Percentiles rank a stretch among this genome's conserved stretches.
Evolutionary conservation across 2,888 invertebrate genomes (phyloP).

Genomic region (Ectemnius cavifrons): DNA sequence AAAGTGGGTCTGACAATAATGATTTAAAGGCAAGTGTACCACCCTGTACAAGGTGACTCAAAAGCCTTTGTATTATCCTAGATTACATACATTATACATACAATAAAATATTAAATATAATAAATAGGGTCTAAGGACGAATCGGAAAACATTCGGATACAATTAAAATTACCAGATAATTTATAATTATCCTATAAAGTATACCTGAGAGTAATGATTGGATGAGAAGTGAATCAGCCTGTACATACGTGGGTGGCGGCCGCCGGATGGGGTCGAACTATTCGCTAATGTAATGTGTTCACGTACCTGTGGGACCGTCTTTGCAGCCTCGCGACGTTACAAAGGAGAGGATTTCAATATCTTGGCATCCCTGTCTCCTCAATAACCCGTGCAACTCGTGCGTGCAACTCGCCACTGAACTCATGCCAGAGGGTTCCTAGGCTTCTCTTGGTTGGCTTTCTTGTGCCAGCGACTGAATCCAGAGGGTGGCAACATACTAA

Average conservation of each 20-base stretch:
- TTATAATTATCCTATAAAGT: too few relatives aligned
- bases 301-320: slow-evolving; percentile 41
- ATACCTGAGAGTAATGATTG: too few relatives aligned
- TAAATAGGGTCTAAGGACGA: too few relatives aligned
- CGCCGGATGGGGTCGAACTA: slow-evolving; percentile 6
- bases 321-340: slow-evolving; percentile 34
- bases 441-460: slow-evolving; percentile 15
- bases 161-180: too few relatives aligned
- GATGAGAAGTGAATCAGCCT: too few relatives aligned
- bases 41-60: too few relatives aligned
- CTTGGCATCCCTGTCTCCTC: slow-evolving; percentile 32
- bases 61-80: too few relatives aligned
- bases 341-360: slow-evolving; percentile 54
- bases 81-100: too few relatives aligned
- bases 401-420: slow-evolving; percentile 22
- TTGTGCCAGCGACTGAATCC: background rate
- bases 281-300: slow-evolving; percentile 48
- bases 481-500: background rate
- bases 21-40: too few relatives aligned
- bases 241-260: background rate
- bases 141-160: too few relatives aligned
- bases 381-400: slow-evolving; percentile 49
- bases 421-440: slow-evolving; percentile 2
- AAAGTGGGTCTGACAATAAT: too few relatives aligned
- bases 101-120: too few relatives aligned